These are phyloP conservation scores for Sparidentex hasta DNA, from an alignment of 2,797 vertebrate genomes.

Conservation along the genomic window DNA sequence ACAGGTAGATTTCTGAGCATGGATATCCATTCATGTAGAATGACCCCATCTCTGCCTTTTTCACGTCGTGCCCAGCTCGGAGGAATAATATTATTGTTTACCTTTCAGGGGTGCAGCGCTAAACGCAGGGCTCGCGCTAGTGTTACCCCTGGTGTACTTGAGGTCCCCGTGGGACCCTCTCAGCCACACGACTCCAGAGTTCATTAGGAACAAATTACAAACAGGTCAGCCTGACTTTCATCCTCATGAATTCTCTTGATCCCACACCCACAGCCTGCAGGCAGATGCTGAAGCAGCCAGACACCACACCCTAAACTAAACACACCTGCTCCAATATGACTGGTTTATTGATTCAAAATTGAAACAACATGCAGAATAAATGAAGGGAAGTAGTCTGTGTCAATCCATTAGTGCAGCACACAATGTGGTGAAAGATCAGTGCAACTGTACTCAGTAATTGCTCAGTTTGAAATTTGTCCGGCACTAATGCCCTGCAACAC, in stretches of 20 bases:
- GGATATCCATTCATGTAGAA: slow-evolving; percentile 16
- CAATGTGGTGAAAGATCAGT: background rate
- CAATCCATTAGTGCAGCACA: slow-evolving; percentile 2
- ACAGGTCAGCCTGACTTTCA: slow-evolving; percentile 56
- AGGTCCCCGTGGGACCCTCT: slow-evolving; percentile 57
- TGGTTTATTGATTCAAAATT: slow-evolving; percentile 23
- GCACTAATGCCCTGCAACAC: background rate
- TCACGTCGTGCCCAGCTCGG: slow-evolving; percentile 32
- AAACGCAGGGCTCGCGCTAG: slow-evolving; percentile 49
- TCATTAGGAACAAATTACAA: slow-evolving; percentile 70
- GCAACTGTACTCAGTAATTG: background rate
- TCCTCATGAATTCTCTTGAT: slow-evolving; percentile 35
- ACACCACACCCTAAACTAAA: slow-evolving; percentile 64
- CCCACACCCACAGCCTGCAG: slow-evolving; percentile 43
- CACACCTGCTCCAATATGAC: slow-evolving; percentile 62
- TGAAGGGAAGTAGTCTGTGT: background rate
- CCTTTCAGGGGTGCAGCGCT: slow-evolving; percentile 49
- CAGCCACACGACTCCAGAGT: slow-evolving; percentile 70
- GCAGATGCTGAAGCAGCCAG: slow-evolving; percentile 50
- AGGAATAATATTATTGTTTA: slow-evolving; percentile 77
- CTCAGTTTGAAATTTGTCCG: background rate
- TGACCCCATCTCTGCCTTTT: slow-evolving; percentile 32
- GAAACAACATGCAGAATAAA: slow-evolving; percentile 18
- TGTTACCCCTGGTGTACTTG: slow-evolving; percentile 44
- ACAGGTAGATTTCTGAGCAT: slow-evolving; percentile 28